Base-by-base conservation (phyloP, 92 coral and sea anemone species). In the Parazoanthus darwini region DNA sequence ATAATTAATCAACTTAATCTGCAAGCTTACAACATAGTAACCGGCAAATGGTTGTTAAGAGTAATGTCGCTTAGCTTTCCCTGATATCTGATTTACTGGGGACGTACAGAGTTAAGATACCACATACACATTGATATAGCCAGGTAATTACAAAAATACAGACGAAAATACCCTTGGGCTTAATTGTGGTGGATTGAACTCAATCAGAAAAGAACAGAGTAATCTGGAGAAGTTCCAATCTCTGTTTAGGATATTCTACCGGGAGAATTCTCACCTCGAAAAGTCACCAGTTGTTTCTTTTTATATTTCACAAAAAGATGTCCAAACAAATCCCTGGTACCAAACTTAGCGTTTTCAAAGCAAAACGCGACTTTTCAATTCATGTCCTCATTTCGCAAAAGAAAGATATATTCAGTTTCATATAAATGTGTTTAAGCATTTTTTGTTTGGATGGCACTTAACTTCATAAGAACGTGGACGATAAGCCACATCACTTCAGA, bases 1-100 rank as follows among this genome's bases (percentile, higher is more conserved):
- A 84, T 84, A 70, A 84, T 84, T 84, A 72, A 84, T 84, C 77
- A 48, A 72, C 87, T 84, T 84, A 84, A 84, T 84, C 87, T 84
- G 79, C 79, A 84, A 84, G 72, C 87, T 72, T 70, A 84, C 22
- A 72, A 84, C 87, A 70, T 84, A 71, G 87, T 84, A 84, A 84
- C 87, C 87, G 78, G 87, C 78, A 71, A 70, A 54, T 36, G 56
- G 63, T 84, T 84, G 46, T 37, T 65, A 43, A 82, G 68, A 36
- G 85, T 42, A 76, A 76, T 82, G 77, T 38, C 86, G 16, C 56
- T 39, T 48, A 16, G 8, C 20, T 79, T 26, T 54, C 22, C 3
- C 36, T 42, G 75, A 14, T n/a, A 81, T 20, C 70, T 18, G 78
- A 20, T 38, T 22, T 76, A 76, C 80, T 39, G 8, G 29, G 25